These are phyloP conservation scores for Manis crassicaudata DNA, from an alignment of 2,797 vertebrate species.

Conservation along the genomic window DNA sequence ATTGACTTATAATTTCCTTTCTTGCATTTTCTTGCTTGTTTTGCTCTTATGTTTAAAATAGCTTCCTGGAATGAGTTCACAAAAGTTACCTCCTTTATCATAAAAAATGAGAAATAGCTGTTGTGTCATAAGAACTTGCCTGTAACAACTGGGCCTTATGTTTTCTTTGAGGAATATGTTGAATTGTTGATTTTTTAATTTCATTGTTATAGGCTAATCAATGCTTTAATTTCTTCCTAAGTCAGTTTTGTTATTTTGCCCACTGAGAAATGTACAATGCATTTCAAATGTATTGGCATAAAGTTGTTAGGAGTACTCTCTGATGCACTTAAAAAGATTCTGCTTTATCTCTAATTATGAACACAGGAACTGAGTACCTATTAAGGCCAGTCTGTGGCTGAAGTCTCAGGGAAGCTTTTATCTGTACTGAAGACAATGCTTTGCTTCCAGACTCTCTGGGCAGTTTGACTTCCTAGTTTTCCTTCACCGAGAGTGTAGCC, in stretches of 20 bases:
- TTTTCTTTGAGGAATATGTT: neutral
- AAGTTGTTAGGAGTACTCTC: neutral
- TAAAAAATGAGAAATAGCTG: neutral
- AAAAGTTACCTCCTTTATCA: neutral
- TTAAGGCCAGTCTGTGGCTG: neutral
- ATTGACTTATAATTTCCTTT: neutral
- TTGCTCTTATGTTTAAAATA: constrained; percentile 9
- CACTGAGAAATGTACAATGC: neutral
- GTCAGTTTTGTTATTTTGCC: neutral
- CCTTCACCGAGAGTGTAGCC: neutral
- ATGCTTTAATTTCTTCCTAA: neutral
- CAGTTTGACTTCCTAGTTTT: neutral
- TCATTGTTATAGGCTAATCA: neutral
- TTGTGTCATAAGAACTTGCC: neutral
- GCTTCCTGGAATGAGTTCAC: neutral
- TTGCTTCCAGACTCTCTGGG: neutral
- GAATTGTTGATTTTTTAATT: neutral
- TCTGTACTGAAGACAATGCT: neutral
- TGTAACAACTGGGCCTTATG: neutral
- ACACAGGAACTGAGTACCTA: too few species aligned
- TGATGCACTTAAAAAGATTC: neutral
- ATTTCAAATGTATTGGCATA: neutral
- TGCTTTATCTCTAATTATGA: neutral
- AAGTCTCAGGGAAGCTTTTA: neutral
- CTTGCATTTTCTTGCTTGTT: neutral